These are phyloP conservation scores for Graptemys geographica DNA, from an alignment of 2,797 vertebrate genomes.

Conservation along the genomic window DNA sequence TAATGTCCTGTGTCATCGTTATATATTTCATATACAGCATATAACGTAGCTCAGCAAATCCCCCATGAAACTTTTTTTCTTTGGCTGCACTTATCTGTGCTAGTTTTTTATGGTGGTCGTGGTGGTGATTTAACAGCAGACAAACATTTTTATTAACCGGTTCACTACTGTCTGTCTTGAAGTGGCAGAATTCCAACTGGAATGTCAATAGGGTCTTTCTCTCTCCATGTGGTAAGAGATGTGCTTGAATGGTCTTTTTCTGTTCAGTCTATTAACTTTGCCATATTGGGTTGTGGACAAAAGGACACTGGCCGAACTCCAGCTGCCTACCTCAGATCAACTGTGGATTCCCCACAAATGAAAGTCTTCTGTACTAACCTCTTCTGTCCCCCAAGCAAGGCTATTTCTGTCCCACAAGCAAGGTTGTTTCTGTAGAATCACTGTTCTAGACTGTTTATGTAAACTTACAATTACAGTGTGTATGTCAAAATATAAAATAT, in stretches of 20 bases:
- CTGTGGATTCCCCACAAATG: neutral
- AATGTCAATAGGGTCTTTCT: neutral
- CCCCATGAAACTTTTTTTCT: neutral
- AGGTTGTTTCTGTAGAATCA: neutral
- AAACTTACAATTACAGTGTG: neutral
- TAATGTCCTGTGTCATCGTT: accelerated
- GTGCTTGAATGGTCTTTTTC: accelerated
- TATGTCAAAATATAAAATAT: neutral
- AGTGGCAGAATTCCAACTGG: neutral
- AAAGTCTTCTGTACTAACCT: neutral
- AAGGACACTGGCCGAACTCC: accelerated
- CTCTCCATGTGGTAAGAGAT: neutral
- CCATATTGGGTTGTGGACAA: neutral
- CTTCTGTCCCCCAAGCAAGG: neutral
- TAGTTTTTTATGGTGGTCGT: too few species aligned
- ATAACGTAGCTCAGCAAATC: neutral
- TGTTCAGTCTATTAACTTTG: neutral
- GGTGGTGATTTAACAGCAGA: neutral
- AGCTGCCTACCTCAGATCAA: neutral
- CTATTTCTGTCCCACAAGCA: neutral
- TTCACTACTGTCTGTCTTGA: neutral
- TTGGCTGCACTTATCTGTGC: too few species aligned
- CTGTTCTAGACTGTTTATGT: neutral
- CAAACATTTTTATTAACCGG: neutral
- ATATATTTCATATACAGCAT: neutral